Percentiles rank a stretch among this genome's conserved stretches.
Evolutionary conservation across 2,113 vertebrate species (phyloP).

Genomic region (Symphodus melops): DNA sequence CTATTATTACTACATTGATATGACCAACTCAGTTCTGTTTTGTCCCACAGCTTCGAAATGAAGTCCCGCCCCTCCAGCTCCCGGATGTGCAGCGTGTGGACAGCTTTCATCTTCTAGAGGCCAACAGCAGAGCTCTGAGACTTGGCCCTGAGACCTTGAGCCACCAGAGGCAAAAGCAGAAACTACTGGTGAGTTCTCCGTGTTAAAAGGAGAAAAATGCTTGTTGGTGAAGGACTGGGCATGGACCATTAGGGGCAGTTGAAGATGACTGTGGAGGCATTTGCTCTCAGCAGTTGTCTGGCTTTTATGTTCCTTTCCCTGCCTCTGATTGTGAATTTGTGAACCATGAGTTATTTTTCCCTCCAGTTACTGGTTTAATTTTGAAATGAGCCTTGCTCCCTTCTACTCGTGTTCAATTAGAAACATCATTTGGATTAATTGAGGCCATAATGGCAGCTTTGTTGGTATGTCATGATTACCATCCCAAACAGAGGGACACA

Average conservation of each 20-base stretch:
- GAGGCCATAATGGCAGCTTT: slow-evolving; percentile 29
- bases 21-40: slow-evolving; percentile 7
- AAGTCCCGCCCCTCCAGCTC: slow-evolving; percentile 70
- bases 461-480: slow-evolving; percentile 18
- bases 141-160: slow-evolving; percentile 70
- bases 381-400: slow-evolving; percentile 38
- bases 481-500: not conserved
- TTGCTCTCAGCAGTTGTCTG: slow-evolving; percentile 39
- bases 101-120: slow-evolving; percentile 70
- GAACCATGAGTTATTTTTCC: slow-evolving; percentile 54
- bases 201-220: slow-evolving; percentile 27
- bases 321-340: slow-evolving; percentile 48
- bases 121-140: slow-evolving; percentile 48
- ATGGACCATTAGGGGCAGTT: slow-evolving; percentile 35
- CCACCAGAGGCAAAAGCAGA: slow-evolving; percentile 66
- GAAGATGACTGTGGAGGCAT: slow-evolving; percentile 29
- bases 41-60: slow-evolving; percentile 82
- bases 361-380: slow-evolving; percentile 51
- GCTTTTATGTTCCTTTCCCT: slow-evolving; percentile 36
- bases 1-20: not conserved
- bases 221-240: slow-evolving; percentile 31
- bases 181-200: slow-evolving; percentile 80
- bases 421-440: slow-evolving; percentile 39
- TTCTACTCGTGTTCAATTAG: slow-evolving; percentile 2
- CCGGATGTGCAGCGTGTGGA: slow-evolving; percentile 61